A percentile compares a stretch with the other conserved stretches of the same genome.
phyloP scores from a whole-genome alignment of 2,888 invertebrate species.

The Caenorhabditis sp. region DNA sequence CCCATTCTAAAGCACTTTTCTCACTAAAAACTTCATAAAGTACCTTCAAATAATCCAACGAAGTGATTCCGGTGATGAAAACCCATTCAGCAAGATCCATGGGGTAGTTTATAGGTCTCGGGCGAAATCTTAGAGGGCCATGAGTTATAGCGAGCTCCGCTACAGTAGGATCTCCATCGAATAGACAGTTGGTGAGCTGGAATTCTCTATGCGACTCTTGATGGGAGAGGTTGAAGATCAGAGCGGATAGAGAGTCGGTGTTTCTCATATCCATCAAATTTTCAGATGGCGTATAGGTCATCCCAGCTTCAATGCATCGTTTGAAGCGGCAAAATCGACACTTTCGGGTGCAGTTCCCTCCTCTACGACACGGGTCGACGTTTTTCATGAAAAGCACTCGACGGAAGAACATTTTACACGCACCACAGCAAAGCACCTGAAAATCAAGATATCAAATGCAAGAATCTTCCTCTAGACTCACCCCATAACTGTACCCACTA shows the following conservation, averaged over 20 bases:
- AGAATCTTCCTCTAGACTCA: constrained; percentile 5
- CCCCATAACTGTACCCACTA: constrained; percentile 13
- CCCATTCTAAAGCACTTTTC: no score
- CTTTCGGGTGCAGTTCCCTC: not conserved
- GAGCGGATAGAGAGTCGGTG: constrained; percentile 1
- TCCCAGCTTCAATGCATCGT: constrained; percentile 30
- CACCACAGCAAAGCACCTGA: constrained; percentile 27
- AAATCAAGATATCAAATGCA: not conserved
- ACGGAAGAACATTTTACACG: constrained; percentile 43
- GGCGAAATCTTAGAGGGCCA: not conserved
- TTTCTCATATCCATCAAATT: not conserved
- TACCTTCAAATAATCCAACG: constrained; percentile 10
- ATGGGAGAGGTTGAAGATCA: not conserved
- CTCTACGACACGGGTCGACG: not conserved
- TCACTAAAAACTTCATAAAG: no score
- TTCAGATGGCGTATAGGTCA: constrained; percentile 17
- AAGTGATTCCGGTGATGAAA: constrained; percentile 16
- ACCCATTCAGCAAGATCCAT: constrained; percentile 6
- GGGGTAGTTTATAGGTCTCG: not conserved
- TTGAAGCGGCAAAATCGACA: constrained; percentile 25
- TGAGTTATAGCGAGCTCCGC: not conserved
- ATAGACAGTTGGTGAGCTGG: not conserved
- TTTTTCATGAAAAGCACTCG: not conserved
- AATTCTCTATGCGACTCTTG: constrained; percentile 4
- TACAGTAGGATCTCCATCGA: constrained; percentile 15